phyloP scores from a whole-genome alignment of 2,113 vertebrate genomes.

The Tenebrosternarchus preto region DNA sequence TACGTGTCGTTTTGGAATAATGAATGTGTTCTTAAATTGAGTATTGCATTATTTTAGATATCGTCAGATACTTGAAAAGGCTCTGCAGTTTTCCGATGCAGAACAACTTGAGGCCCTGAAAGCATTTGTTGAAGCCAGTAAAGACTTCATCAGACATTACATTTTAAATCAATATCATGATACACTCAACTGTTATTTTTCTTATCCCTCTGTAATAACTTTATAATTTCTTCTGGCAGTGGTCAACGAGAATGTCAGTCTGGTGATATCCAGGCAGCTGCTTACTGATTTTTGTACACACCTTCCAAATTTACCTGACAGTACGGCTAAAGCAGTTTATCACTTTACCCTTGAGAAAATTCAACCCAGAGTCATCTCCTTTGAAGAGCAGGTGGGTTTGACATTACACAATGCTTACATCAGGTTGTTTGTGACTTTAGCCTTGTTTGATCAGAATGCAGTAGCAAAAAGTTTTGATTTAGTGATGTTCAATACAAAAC shows the following conservation, averaged over 20 bases:
- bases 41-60: conserved; percentile 74
- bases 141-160: conserved; percentile 58
- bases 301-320: conserved; percentile 89
- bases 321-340: conserved; percentile 93
- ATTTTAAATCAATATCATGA: not conserved
- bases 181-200: too few species aligned
- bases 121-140: conserved; percentile 99
- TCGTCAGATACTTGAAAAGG: conserved; percentile 95
- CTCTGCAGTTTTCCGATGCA: conserved; percentile 85
- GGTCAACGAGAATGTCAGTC: conserved; percentile 98
- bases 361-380: conserved; percentile 97
- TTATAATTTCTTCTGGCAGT: conserved; percentile 73
- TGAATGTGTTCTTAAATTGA: too few species aligned
- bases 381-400: conserved; percentile 90
- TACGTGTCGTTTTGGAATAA: too few species aligned
- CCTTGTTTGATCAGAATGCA: not conserved
- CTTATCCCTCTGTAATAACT: not conserved
- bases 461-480: not conserved
- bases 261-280: conserved; percentile 96
- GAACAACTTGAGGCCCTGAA: conserved; percentile 96
- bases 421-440: not conserved
- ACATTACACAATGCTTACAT: too few species aligned
- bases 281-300: conserved; percentile 97
- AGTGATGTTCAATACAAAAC: not conserved
- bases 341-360: conserved; percentile 98